Conservation (phyloP, 2,797 vertebrate genomes). For the Anomalospiza imberbis region DNA sequence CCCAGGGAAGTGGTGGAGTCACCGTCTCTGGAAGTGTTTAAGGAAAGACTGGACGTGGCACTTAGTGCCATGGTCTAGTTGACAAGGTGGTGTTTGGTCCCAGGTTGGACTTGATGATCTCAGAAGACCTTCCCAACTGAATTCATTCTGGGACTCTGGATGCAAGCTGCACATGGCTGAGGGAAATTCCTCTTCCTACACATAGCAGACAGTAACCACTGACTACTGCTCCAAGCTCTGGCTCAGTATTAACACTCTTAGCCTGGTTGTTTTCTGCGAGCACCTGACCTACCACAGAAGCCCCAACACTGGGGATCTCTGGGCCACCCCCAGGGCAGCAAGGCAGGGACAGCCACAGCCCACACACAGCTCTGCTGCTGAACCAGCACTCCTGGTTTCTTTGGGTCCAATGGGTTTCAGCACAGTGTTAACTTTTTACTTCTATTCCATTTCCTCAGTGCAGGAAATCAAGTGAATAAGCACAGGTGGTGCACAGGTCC, state of each 20-base stretch:
- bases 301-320: accelerated
- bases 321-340: accelerated
- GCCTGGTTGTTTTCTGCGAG: too few species aligned
- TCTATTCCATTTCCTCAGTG: background rate
- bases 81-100: background rate
- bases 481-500: accelerated
- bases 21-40: background rate
- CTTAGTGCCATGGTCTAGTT: background rate
- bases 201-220: accelerated
- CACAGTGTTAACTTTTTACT: background rate
- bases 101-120: background rate
- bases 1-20: background rate
- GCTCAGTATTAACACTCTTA: background rate
- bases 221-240: background rate
- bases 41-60: background rate
- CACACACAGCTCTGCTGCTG: background rate
- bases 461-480: background rate
- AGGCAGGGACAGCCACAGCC: too few species aligned
- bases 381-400: background rate
- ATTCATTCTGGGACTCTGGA: background rate
- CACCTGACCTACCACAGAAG: too few species aligned
- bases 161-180: too few species aligned
- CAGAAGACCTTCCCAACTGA: background rate
- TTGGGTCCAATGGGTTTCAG: background rate
- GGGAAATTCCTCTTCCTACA: background rate